Percentiles rank a stretch among this genome's conserved stretches.
phyloP scores from a whole-genome alignment of 2,113 vertebrate genomes.

The Chrysemys picta region DNA sequence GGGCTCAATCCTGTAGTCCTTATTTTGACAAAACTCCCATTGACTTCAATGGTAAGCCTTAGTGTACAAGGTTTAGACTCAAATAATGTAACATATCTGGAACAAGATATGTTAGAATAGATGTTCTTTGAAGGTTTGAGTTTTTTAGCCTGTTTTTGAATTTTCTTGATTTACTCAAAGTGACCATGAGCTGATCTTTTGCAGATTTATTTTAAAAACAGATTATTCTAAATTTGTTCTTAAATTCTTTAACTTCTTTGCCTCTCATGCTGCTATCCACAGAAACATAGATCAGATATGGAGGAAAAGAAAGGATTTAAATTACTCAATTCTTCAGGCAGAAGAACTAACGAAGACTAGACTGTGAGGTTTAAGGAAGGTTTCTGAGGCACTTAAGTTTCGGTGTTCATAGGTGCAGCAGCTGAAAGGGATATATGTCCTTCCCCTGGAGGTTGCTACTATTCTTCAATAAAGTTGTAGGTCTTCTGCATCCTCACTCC shows the following conservation, averaged over 20 bases:
- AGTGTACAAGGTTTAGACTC: not conserved
- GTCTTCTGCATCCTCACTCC: not conserved
- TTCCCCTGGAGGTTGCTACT: not conserved
- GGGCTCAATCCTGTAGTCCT: not conserved
- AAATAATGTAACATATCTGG: not conserved
- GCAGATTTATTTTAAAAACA: slow-evolving; percentile 10
- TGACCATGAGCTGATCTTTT: not conserved
- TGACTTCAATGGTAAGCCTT: not conserved
- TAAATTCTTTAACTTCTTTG: not conserved
- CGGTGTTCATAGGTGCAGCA: not conserved
- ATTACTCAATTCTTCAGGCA: not conserved
- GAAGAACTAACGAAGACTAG: not conserved
- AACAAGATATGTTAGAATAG: too few species aligned
- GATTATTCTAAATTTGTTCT: slow-evolving; percentile 1
- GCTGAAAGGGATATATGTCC: not conserved
- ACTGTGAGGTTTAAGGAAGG: not conserved
- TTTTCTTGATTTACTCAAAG: not conserved
- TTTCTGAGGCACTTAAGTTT: not conserved
- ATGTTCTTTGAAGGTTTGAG: not conserved
- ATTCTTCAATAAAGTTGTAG: not conserved
- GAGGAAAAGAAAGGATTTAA: not conserved
- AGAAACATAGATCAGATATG: not conserved
- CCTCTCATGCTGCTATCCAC: not conserved
- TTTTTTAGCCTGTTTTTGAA: not conserved
- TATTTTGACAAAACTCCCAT: not conserved